Evolutionary conservation across 2,113 vertebrate genomes (phyloP).

Genomic region (Tenebrosternarchus preto): DNA sequence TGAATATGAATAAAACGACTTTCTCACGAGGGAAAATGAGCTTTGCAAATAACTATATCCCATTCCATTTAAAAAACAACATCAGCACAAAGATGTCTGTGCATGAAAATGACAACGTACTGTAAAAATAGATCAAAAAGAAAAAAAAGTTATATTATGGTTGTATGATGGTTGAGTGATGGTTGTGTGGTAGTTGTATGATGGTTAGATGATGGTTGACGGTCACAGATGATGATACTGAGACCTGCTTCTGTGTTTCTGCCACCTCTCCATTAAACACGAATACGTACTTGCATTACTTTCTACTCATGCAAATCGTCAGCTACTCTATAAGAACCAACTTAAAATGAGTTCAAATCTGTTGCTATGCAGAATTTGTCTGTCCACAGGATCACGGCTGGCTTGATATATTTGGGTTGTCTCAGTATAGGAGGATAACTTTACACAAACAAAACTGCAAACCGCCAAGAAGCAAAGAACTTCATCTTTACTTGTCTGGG

Average conservation of each 20-base stretch:
- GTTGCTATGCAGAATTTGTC: too few relatives aligned
- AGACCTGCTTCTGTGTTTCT: background rate
- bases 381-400: too few relatives aligned
- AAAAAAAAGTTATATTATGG: background rate
- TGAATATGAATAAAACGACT: background rate
- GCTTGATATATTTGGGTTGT: too few relatives aligned
- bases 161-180: background rate
- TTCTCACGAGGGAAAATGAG: background rate
- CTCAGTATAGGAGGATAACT: conserved; percentile 19
- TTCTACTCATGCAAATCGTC: too few relatives aligned
- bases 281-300: too few relatives aligned
- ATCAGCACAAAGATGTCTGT: too few relatives aligned
- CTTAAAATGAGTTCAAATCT: too few relatives aligned
- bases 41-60: conserved; percentile 5
- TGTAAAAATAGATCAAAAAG: too few relatives aligned
- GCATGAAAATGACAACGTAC: background rate
- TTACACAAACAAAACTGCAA: conserved; percentile 13
- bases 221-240: too few relatives aligned
- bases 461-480: conserved; percentile 5
- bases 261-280: background rate
- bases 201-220: too few relatives aligned
- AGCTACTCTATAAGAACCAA: too few relatives aligned
- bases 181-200: too few relatives aligned
- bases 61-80: background rate
- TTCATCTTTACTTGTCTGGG: conserved; percentile 3